Evolutionary conservation across 1,140 invertebrate genomes (phyloP), one percentile per base, ranked within the genome.

Genomic region (Drosophila kikkawai): DNA sequence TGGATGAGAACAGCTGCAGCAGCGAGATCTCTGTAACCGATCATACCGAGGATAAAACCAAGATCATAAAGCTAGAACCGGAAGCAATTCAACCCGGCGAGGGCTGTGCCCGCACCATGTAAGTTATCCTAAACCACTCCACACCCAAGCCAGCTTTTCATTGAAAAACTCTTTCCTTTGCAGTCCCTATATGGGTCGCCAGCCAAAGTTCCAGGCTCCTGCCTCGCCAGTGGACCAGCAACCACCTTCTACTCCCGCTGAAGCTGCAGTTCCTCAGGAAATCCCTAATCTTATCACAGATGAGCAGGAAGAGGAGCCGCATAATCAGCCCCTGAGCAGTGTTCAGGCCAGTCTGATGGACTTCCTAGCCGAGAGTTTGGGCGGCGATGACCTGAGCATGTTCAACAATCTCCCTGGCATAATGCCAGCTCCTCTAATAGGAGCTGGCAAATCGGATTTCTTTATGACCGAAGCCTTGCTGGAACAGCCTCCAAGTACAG

Each of bases 331-430:
- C 3, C 22, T 92, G 11, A 92, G 77, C 51, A 85, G 84, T 32
- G 87, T 92, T 3, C 91, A 92, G 41, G 91, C 87, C 3, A 87
- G 79, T 41, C 51, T 93, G 2, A 91, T 93, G 87, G 91, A 93
- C 57, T 92, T 93, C 57, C 39, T 93, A 9, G 85, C 91, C 7
- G 91, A 92, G 44, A 93, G 71, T 42, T 65, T 92, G 26, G 68
- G 75, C 4, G 78, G 78, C 36, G 87, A 92, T 42, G 91, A 92
- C 53, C 55, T 92, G 6, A 81, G 75, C 36, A 77, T 91, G 73
- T 92, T 90, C 19, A 71, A 55, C 56, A 71, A 50, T 19, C 63
- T 87, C 4, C 71, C 75, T 7, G 71, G 75, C 51, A 79, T 83
- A 51, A 83, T 90, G 84, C 80, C 78, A 8, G 69, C 87, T 0